Conservation (phyloP, 35 echinoderm and acorn worm genomes). For the Chiridota heheva region DNA sequence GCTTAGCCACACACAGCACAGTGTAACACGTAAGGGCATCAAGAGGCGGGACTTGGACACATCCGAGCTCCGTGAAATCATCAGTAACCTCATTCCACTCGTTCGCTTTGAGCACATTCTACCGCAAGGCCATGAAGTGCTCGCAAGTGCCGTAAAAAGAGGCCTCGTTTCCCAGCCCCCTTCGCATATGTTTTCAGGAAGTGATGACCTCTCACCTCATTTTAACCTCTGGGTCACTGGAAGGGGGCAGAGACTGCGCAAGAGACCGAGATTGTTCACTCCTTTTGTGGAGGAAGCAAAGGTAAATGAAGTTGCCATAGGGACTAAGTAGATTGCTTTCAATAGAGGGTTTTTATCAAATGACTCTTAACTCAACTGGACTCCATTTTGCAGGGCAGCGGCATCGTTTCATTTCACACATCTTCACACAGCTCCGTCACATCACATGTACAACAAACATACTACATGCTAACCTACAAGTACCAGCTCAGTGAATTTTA, state of each 20-base stretch:
- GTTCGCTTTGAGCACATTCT: constrained; percentile 93
- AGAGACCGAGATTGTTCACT: constrained; percentile 83
- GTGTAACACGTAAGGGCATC: constrained; percentile 91
- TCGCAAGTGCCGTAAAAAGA: constrained; percentile 85
- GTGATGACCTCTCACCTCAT: constrained; percentile 70
- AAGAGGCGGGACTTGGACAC: constrained; percentile 90
- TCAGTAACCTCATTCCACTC: constrained; percentile 84
- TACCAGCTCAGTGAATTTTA: too few species aligned
- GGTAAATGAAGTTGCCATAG: constrained; percentile 62
- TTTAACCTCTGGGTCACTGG: constrained; percentile 87
- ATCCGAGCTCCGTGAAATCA: constrained; percentile 83
- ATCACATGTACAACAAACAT: too few species aligned
- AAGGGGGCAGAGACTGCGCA: constrained; percentile 54
- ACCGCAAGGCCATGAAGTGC: constrained; percentile 59
- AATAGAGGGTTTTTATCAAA: too few species aligned
- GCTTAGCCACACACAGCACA: constrained; percentile 95
- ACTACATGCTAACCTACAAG: too few species aligned
- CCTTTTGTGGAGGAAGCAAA: constrained; percentile 98
- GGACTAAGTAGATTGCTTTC: too few species aligned
- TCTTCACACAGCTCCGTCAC: too few species aligned
- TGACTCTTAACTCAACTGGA: too few species aligned
- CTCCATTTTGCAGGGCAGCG: too few species aligned
- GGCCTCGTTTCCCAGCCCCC: constrained; percentile 86
- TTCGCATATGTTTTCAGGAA: constrained; percentile 92
- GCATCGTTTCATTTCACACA: too few species aligned